phyloP scores from a whole-genome alignment of 1,140 invertebrate genomes.

The Hyphantria cunea region DNA sequence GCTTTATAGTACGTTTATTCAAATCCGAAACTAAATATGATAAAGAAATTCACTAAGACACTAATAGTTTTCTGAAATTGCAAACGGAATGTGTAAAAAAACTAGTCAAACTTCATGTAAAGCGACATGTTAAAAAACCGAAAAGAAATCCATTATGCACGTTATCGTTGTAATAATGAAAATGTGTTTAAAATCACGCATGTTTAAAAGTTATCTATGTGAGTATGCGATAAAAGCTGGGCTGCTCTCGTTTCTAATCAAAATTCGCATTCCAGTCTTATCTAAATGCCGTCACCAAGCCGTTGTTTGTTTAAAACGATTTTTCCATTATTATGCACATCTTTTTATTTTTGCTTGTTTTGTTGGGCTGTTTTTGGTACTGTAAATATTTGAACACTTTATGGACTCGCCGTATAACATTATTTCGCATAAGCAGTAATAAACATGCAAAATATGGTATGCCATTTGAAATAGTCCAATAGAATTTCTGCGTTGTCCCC shows the following conservation, averaged over 20 bases:
- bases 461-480: conserved; percentile 39
- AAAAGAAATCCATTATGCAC: neutral
- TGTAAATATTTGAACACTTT: conserved; percentile 4
- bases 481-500: conserved; percentile 43
- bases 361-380: neutral
- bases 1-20: conserved; percentile 44
- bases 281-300: conserved; percentile 56
- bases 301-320: conserved; percentile 55
- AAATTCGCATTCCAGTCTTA: conserved; percentile 71
- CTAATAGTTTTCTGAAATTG: neutral
- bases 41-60: conserved; percentile 3
- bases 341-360: too few relatives aligned
- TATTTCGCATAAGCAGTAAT: conserved; percentile 27
- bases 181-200: conserved; percentile 53
- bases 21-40: conserved; percentile 41
- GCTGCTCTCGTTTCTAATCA: conserved; percentile 68
- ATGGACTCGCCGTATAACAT: conserved; percentile 12
- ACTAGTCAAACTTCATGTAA: neutral
- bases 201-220: conserved; percentile 66
- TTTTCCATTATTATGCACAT: conserved; percentile 46
- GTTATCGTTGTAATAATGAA: conserved; percentile 32
- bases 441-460: conserved; percentile 47
- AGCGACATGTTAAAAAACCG: neutral
- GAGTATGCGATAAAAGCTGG: conserved; percentile 60
- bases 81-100: neutral